Conservation (phyloP, 1,140 invertebrate species). For the Hyles vespertilio region DNA sequence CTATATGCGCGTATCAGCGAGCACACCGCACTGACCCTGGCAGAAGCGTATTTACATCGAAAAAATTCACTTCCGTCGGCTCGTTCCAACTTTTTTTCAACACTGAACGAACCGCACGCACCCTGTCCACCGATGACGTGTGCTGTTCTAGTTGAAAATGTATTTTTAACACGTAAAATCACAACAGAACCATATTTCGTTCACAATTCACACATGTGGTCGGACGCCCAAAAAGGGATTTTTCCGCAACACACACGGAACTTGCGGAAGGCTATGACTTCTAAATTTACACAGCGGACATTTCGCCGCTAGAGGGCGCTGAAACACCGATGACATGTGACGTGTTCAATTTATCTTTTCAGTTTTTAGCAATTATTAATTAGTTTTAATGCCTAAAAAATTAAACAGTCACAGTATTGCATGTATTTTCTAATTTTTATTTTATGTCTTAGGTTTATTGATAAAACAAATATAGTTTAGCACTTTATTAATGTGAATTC, state of each 20-base stretch:
- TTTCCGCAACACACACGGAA: constrained; percentile 75
- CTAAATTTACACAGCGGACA: constrained; percentile 66
- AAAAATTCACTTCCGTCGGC: constrained; percentile 70
- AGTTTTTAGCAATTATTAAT: constrained; percentile 3
- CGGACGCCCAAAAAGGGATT: constrained; percentile 77
- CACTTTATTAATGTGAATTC: no score
- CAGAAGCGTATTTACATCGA: constrained; percentile 72
- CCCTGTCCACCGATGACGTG: constrained; percentile 47
- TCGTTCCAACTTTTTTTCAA: constrained; percentile 56
- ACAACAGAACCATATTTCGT: constrained; percentile 72
- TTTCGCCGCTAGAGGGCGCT: constrained; percentile 63
- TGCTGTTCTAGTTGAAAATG: constrained; percentile 44
- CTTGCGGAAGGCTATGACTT: constrained; percentile 73
- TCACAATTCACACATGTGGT: constrained; percentile 75
- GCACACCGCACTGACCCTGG: constrained; percentile 70
- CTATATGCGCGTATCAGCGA: constrained; percentile 56
- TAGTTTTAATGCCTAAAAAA: neutral
- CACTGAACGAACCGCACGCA: constrained; percentile 48
- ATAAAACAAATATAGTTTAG: no score
- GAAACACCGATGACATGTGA: constrained; percentile 29
- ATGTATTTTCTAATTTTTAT: neutral
- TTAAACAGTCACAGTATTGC: neutral
- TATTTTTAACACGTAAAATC: constrained; percentile 53
- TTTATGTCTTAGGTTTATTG: no score
- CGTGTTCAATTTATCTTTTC: constrained; percentile 36